Evolutionary conservation across 2,797 vertebrate genomes (phyloP).

Genomic region (Anableps anableps): DNA sequence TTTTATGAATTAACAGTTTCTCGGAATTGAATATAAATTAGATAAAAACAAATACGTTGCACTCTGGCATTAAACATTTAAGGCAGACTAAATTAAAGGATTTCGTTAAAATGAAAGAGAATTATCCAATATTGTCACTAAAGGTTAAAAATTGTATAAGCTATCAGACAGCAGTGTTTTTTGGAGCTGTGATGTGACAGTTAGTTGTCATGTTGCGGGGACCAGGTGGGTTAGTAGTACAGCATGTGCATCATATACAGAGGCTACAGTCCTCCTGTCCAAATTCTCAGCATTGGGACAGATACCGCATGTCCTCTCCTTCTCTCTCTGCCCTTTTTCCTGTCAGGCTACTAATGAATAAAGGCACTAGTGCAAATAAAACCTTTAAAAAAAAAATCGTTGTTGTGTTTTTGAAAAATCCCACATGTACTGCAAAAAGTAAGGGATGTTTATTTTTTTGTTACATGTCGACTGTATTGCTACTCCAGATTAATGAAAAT

Average conservation of each 20-base stretch:
- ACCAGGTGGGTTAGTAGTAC: no score
- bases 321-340: no score
- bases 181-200: neutral
- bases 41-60: neutral
- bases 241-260: no score
- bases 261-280: no score
- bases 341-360: no score
- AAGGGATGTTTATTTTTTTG: neutral
- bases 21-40: neutral
- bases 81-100: neutral
- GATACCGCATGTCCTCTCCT: no score
- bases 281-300: no score
- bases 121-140: neutral
- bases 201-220: neutral
- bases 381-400: neutral
- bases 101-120: neutral
- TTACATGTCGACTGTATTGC: neutral
- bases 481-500: conserved; percentile 6
- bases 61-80: neutral
- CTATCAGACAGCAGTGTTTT: neutral
- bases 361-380: no score
- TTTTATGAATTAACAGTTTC: neutral
- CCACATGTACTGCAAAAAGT: neutral
- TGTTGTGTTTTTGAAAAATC: no score
- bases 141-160: neutral